phyloP scores from a whole-genome alignment of 1,140 invertebrate species.

The Laupala kohalensis region DNA sequence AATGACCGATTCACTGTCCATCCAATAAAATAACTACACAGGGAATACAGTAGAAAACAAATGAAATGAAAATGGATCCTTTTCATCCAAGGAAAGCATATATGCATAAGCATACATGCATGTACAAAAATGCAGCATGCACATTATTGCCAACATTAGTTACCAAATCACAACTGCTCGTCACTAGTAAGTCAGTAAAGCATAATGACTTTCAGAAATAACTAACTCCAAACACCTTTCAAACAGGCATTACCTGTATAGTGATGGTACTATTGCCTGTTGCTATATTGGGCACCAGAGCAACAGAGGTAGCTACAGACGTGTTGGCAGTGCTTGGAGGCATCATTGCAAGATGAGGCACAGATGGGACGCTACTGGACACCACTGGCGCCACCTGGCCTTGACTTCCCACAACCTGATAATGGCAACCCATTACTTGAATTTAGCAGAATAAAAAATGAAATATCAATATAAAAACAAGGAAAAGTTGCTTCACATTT shows the following conservation, averaged over 20 bases:
- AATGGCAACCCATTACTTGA: conserved; percentile 13
- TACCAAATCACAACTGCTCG: not conserved
- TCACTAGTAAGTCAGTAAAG: not conserved
- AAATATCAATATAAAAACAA: no score
- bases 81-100: no score
- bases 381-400: conserved; percentile 32
- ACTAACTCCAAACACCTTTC: not conserved
- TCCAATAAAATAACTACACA: no score
- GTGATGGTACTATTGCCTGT: conserved; percentile 20
- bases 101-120: no score
- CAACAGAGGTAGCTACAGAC: conserved; percentile 33
- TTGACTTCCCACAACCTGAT: conserved; percentile 34
- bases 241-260: conserved; percentile 13
- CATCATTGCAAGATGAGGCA: conserved; percentile 15
- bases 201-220: not conserved
- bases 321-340: conserved; percentile 5
- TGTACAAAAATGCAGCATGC: not conserved
- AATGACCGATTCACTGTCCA: no score
- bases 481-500: no score
- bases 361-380: conserved; percentile 26
- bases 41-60: no score
- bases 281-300: conserved; percentile 38
- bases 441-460: conserved; percentile 4
- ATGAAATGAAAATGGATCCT: no score
- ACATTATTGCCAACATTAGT: not conserved